Base-by-base conservation (phyloP, 2,888 invertebrate species). In the Lathronympha strigana region DNA sequence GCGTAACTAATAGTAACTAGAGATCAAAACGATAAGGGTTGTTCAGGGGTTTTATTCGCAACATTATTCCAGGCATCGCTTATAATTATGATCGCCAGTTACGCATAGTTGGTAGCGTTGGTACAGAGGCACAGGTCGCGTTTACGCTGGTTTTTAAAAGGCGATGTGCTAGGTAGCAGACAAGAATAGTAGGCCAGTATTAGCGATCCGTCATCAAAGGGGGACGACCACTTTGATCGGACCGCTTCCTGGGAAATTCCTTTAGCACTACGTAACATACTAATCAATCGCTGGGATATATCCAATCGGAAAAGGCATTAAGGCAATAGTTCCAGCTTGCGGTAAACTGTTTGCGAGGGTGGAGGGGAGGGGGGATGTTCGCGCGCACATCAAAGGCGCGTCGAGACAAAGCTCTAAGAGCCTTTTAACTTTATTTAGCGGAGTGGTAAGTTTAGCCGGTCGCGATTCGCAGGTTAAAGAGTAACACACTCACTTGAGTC, bases 371-470 rank as follows among this genome's bases (percentile, higher is more conserved):
- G 67, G 72, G 75, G 72, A 76, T 72, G 76, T 72, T 74, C 77
- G 74, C 78, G 75, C 78, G 83, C 70, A 90, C 89, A 91, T 92
- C 92, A 92, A 92, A 92, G 91, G 90, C 83, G 84, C 79, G 81
- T 80, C 90, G 89, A 91, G 91, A 92, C 91, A 92, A 92, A 91
- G 90, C 90, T 84, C 78, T 86, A 88, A 86, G 88, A 90, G 90
- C 90, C 91, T 92, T 91, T 92, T 91, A 92, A 92, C 90, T 92
- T 92, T 92, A 92, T 92, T 92, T 91, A 91, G 90, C 90, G 83
- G 89, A 92, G 92, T 92, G 91, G 92, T 91, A 92, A 90, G 91
- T 91, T 91, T 91, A 90, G 91, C 90, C 88, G 90, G 88, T 91
- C 90, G 91, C 91, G 90, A 89, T 88, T 92, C 89, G 90, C 90